Conservation (phyloP, 2,797 vertebrate genomes). For the Miichthys miiuy region DNA sequence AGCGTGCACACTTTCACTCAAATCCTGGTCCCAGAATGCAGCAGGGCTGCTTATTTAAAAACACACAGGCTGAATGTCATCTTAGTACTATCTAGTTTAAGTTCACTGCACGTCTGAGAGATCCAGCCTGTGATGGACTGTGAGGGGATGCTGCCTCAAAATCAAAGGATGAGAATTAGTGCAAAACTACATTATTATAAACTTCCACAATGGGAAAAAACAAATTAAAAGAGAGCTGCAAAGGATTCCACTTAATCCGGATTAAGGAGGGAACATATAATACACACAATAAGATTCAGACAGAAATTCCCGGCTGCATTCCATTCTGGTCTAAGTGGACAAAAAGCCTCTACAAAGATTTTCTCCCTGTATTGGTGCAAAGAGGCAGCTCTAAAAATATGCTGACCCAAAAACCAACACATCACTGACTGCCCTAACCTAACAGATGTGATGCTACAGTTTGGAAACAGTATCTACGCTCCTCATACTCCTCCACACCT, state of each 20-base stretch:
- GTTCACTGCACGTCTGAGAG: neutral
- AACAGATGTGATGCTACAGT: neutral
- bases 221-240: neutral
- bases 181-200: neutral
- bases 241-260: neutral
- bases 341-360: neutral
- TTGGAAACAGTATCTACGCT: neutral
- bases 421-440: neutral
- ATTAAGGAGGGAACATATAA: neutral
- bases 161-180: neutral
- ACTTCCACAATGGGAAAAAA: neutral
- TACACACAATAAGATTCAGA: neutral
- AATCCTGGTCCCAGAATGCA: neutral
- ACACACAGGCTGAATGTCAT: neutral
- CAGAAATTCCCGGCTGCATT: neutral
- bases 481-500: slow-evolving; percentile 73
- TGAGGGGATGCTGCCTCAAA: neutral
- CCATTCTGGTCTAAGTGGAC: neutral
- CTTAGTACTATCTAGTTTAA: neutral
- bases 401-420: neutral
- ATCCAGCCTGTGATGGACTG: too few relatives aligned
- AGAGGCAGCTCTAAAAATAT: neutral
- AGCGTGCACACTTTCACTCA: neutral
- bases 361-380: neutral
- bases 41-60: neutral